phyloP scores from a whole-genome alignment of 1,140 invertebrate species.

The Drosophila aff. region DNA sequence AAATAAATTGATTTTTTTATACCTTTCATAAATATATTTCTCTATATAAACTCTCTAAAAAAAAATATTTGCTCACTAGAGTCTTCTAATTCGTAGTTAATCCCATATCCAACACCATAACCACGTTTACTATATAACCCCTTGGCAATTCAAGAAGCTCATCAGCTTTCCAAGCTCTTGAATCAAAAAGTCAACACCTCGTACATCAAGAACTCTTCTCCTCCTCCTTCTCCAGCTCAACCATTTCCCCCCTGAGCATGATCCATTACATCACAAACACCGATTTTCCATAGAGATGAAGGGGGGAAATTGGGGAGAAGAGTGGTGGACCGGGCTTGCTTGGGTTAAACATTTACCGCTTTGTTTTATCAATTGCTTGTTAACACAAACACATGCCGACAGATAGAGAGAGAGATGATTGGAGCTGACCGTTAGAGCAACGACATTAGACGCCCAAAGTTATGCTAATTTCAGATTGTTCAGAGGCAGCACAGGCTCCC shows the following conservation, averaged over 20 bases:
- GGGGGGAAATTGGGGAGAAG: neutral
- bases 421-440: conserved; percentile 54
- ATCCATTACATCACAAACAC: conserved; percentile 48
- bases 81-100: no score
- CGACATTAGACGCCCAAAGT: conserved; percentile 58
- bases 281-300: conserved; percentile 6
- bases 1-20: neutral
- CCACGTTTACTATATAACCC: neutral
- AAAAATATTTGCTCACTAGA: neutral
- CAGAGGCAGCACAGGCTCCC: conserved; percentile 16
- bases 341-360: conserved; percentile 54
- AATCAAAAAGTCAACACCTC: conserved; percentile 35
- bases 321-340: neutral
- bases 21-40: neutral
- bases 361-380: conserved; percentile 67
- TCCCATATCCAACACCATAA: neutral
- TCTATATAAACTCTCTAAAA: neutral
- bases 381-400: conserved; percentile 45
- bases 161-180: conserved; percentile 13
- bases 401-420: conserved; percentile 27
- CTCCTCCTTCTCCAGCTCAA: neutral
- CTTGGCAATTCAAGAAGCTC: conserved; percentile 12
- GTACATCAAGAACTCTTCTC: conserved; percentile 30
- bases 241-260: conserved; percentile 27
- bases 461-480: conserved; percentile 58